Base-by-base conservation (phyloP, 2,888 invertebrate genomes). In the Diachrysia chrysitis region DNA sequence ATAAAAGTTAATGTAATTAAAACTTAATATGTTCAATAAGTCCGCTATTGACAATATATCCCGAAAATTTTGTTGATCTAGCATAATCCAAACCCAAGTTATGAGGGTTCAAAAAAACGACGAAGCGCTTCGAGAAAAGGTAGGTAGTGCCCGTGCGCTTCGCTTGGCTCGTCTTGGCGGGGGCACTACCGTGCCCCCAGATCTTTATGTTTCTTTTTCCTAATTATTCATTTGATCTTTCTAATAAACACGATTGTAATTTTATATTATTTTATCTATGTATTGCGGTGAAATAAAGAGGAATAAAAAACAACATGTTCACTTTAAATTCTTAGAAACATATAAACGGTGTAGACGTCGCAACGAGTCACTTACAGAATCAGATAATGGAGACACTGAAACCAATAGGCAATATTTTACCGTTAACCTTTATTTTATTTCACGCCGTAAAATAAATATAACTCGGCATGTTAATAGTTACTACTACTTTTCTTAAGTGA, bases 361-460 rank as follows among this genome's bases (percentile, higher is more conserved):
- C 42, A 42, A 42, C n/a, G 42, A 42, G 42, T 42, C 42, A 42
- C 42, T 42, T 42, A 42, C 42, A n/a, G 42, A 42, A n/a, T 42
- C n/a, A 42, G n/a, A 42, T 42, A 42, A 42, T 42, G n/a, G 42
- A 32, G 6, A 42, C n/a, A 37, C 37, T 42, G n/a, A 42, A n/a
- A n/a, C 42, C 42, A 42, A 42, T 42, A 16, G 16, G n/a, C 42
- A 42, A 42, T 42, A 42, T 42, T 42, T 42, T 42, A 42, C 42
- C 14, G 42, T 42, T 42, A 42, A 42, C 16, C 42, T 42, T 42
- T 42, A 42, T 42, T 42, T 42, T 37, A 42, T n/a, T 42, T 42
- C 42, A 5, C 5, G 42, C n/a, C 42, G 42, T 42, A n/a, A 42
- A 16, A 42, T 42, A 42, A 37, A 42, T 42, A n/a, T 42, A 42